Evolutionary conservation across 2,113 vertebrate genomes (phyloP), one percentile per base, ranked within the genome.

Genomic region (Chloropsis hardwickii): DNA sequence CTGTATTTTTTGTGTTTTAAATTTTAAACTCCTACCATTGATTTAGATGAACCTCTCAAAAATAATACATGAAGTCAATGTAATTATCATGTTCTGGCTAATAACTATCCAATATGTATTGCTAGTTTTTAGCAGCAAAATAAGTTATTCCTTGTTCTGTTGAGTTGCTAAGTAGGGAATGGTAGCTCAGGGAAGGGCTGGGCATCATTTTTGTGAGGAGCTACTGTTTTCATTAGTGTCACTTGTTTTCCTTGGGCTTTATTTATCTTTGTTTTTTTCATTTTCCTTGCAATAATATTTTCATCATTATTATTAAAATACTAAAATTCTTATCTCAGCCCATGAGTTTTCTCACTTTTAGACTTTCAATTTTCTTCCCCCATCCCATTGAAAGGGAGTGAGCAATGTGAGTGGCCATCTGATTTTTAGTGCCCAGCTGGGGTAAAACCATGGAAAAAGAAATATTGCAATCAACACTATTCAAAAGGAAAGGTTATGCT

Each of bases 381-480:
- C 10, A 12, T 57, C 27, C 51, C 42, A 20, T 12, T 35, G 18
- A 80, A 19, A 50, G 10, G 22, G 18, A 27, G 5, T 37, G 50
- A 57, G 18, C 2, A 57, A 23, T 6, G 8, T 31, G 35, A 31
- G 21, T 57, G 18, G 3, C 8, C 50, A 4, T 12, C 48, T 37
- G 50, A 17, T 64, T 14, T 35, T 56, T 27, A 42, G 11, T 5
- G 71, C 13, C 11, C 6, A 50, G 6, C 1, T 37, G 27, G 14
- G 3, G 6, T 57, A 33, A 71, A 65, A 71, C 5, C 17, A 33
- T 1, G 0, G 17, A 22, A 50, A 64, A 70, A 64, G 2, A 0
- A 1, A 29, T 57, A 44, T 9, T 54, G 9, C 18, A 44, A 6
- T 35, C 16, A 64, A 8, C 14, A 23, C 6, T 39, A 18, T 44